These are phyloP conservation scores for Hydrochoerus hydrochaeris DNA, from an alignment of 2,113 vertebrate species.

Conservation along the genomic window DNA sequence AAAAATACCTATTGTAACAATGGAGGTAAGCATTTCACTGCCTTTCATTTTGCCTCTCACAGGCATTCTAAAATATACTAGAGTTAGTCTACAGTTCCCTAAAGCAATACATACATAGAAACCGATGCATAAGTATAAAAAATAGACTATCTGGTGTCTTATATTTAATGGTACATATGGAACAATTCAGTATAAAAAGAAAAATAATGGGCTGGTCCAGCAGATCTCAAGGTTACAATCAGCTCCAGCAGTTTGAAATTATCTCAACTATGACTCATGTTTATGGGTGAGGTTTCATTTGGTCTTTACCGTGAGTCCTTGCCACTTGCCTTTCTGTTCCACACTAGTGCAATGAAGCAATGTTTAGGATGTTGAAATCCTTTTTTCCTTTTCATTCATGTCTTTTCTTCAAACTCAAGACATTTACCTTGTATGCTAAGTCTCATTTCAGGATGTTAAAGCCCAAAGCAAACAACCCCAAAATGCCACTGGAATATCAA, in stretches of 20 bases:
- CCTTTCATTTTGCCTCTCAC: background rate
- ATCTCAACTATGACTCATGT: background rate
- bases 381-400: background rate
- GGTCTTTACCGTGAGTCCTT: background rate
- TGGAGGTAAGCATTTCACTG: background rate
- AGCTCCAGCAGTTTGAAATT: background rate
- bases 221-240: background rate
- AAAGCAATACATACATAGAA: slow-evolving; percentile 43
- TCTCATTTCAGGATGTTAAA: slow-evolving; percentile 2
- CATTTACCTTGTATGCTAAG: background rate
- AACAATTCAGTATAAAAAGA: slow-evolving; percentile 50
- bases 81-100: background rate
- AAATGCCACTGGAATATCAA: background rate
- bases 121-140: slow-evolving; percentile 6
- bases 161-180: slow-evolving; percentile 18
- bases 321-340: background rate
- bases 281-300: background rate
- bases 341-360: background rate
- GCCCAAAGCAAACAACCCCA: background rate
- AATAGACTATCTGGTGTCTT: background rate
- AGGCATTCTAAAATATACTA: background rate
- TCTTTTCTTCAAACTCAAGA: slow-evolving; percentile 12
- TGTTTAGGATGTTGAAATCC: no score
- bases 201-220: background rate
- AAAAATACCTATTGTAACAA: background rate